Conservation (phyloP, 2,888 invertebrate genomes). For the Drosophila antonietae region DNA sequence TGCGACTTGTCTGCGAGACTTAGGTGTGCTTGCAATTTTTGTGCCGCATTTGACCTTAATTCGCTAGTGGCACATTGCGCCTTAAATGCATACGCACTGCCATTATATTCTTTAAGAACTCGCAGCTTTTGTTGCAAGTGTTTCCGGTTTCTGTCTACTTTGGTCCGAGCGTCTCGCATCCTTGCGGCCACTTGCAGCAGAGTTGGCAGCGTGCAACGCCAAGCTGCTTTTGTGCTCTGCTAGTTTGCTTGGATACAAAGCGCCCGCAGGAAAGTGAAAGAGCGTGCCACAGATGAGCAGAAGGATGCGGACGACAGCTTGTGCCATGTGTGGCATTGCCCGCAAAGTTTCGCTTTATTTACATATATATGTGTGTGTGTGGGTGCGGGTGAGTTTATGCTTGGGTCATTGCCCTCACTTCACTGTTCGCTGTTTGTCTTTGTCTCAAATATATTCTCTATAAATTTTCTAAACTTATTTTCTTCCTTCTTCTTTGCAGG, state of each 20-base stretch:
- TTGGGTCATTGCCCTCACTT: conserved; percentile 58
- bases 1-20: conserved; percentile 14
- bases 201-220: conserved; percentile 15
- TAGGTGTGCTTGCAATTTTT: conserved; percentile 44
- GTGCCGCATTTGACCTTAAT: conserved; percentile 75
- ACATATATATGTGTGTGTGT: conserved; percentile 4
- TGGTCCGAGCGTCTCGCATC: conserved; percentile 26
- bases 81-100: conserved; percentile 53
- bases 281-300: conserved; percentile 42
- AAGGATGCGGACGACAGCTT: conserved; percentile 32
- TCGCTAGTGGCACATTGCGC: conserved; percentile 72
- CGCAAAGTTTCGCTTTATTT: not conserved
- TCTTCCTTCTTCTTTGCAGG: conserved; percentile 55
- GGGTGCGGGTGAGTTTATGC: conserved; percentile 5
- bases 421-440: conserved; percentile 6
- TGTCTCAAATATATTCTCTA: conserved; percentile 22
- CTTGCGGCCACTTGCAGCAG: conserved; percentile 42
- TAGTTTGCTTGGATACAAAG: conserved; percentile 43
- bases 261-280: conserved; percentile 69
- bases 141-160: conserved; percentile 56
- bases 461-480: conserved; percentile 42
- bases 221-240: conserved; percentile 51
- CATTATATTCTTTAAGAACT: conserved; percentile 49
- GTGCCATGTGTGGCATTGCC: conserved; percentile 13
- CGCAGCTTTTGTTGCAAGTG: conserved; percentile 58